Conservation (phyloP, 2,888 invertebrate genomes). For the Mamestra brassicae region DNA sequence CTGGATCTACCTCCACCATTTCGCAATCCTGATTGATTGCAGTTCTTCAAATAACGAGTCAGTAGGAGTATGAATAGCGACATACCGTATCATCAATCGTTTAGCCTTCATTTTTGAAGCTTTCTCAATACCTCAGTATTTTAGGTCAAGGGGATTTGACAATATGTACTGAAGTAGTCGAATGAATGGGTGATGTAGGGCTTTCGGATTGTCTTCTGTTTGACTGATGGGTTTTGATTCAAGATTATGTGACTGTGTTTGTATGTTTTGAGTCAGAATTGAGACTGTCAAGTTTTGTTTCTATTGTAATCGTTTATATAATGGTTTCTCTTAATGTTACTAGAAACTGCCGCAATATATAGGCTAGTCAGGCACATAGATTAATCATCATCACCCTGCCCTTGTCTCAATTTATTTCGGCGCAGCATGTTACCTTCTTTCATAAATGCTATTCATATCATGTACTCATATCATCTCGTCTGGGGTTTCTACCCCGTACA, state of each 20-base stretch:
- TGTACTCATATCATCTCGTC: too few species aligned
- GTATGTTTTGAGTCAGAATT: constrained; percentile 1
- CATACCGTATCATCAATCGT: constrained; percentile 58
- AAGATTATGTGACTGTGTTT: not conserved
- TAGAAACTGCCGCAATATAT: not conserved
- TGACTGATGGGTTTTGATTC: constrained; percentile 41
- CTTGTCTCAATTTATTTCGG: not conserved
- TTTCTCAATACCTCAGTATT: constrained; percentile 58
- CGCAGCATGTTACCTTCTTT: not conserved
- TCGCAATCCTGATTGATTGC: constrained; percentile 55
- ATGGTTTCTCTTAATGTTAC: not conserved
- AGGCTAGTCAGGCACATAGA: not conserved
- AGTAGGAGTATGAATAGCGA: constrained; percentile 66
- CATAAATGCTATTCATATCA: not conserved
- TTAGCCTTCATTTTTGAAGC: constrained; percentile 56
- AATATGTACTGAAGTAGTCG: constrained; percentile 39
- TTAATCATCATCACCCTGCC: not conserved
- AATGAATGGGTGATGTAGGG: constrained; percentile 40
- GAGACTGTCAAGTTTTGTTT: not conserved
- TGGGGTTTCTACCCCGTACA: too few species aligned
- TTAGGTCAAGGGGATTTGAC: constrained; percentile 58
- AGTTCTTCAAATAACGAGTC: constrained; percentile 56
- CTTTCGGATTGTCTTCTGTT: constrained; percentile 27
- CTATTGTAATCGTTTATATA: not conserved
- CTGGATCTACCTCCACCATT: constrained; percentile 46